Base-by-base conservation (phyloP, 2,888 invertebrate species). In the Agriopis aurantiaria region DNA sequence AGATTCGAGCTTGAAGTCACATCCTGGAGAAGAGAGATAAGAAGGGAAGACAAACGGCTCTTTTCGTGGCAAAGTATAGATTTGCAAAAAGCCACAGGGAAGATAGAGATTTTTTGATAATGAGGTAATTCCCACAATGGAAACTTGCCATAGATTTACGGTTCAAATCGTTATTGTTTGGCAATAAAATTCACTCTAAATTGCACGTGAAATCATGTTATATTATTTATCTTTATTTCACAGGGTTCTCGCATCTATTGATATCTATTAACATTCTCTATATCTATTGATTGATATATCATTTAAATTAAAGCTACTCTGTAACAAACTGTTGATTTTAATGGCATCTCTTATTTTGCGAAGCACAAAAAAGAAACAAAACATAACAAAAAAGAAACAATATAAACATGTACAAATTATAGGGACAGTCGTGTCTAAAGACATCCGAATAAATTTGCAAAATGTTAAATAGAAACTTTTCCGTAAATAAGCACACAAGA, bases 41-140 rank as follows among this genome's bases (percentile, higher is more conserved):
- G 87, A 83, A 61, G 78, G 70, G 78, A 85, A 88, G 89, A 90
- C 84, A 88, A 88, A 90, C 88, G 84, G 82, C 79, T 77, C 79
- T 80, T 79, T 84, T 84, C 82, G 82, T 78, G 77, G 80, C 76
- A 68, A 80, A 78, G 79, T 81, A 80, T 79, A 81, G 82, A 80
- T 82, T 78, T 78, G 73, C 71, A 71, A 75, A 76, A 78, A 75
- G 77, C 76, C 71, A 76, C 74, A 73, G 72, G 71, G 73, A 74
- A 78, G 69, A 79, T 76, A 80, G 69, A 79, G 73, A 73, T 73
- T 52, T n/a, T 51, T 62, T 53, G 62, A 62, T 53, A 62, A 62
- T 62, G 62, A 53, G 61, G 46, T 48, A 46, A 58, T 58, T 58
- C 46, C 58, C 46, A 33, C 46, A 58, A 48, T 12, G 46, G 23